Percentiles rank a stretch among this genome's conserved stretches.
These are phyloP conservation scores for Monopterus albus DNA, from an alignment of 2,113 vertebrate genomes.

Conservation along the genomic window DNA sequence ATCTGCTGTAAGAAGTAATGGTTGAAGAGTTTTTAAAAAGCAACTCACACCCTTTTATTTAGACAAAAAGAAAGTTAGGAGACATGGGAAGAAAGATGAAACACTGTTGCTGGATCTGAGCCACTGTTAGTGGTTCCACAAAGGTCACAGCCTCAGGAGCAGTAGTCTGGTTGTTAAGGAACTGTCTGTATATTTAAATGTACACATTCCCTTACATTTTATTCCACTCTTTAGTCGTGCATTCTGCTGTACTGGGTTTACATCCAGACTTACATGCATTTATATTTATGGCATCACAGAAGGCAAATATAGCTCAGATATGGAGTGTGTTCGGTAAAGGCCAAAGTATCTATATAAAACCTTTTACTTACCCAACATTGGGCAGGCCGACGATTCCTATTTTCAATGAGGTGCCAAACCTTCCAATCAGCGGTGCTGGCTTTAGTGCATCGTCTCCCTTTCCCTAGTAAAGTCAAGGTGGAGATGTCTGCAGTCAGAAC, in stretches of 20 bases:
- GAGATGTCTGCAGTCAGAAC: constrained; percentile 49
- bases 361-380: constrained; percentile 92
- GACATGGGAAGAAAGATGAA: constrained; percentile 2
- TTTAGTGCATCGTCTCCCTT: constrained; percentile 88
- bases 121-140: no score
- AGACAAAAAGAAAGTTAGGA: neutral
- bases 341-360: constrained; percentile 6
- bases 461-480: constrained; percentile 75
- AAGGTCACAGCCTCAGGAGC: neutral
- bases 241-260: neutral
- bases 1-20: neutral
- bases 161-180: constrained; percentile 1
- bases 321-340: constrained; percentile 1
- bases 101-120: no score
- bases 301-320: neutral
- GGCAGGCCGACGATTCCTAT: constrained; percentile 95
- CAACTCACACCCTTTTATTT: neutral
- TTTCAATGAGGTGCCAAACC: constrained; percentile 96
- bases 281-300: constrained; percentile 11
- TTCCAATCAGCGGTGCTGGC: constrained; percentile 90
- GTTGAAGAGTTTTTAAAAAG: constrained; percentile 11
- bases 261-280: neutral
- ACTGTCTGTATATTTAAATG: neutral
- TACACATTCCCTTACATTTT: neutral
- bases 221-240: neutral